Base-by-base conservation (phyloP, 2,113 vertebrate genomes). In the Indri indri region DNA sequence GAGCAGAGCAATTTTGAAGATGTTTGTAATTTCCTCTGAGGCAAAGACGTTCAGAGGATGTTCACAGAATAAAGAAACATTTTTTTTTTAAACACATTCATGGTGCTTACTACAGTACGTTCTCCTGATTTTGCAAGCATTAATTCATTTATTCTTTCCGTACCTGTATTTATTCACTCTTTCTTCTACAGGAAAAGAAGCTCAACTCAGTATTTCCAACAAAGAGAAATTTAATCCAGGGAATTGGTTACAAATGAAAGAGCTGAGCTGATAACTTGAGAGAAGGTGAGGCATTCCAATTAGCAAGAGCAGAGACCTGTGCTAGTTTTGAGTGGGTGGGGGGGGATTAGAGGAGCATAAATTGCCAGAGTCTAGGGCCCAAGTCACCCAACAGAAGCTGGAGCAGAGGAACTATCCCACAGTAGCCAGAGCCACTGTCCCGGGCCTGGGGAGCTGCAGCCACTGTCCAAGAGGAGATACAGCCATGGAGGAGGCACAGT, bases 401-500 rank as follows among this genome's bases (percentile, higher is more conserved):
- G 4, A 17, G 13, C 20, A 32, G 23, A 61, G 45, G 37, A 7
- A 40, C 65, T 42, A 2, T 71, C 23, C n/a, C 16, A 34, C 25
- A 65, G 12, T 14, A 54, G 8, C 13, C 68, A 20, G 4, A 71
- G 32, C 4, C 1, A 27, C 2, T 23, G 17, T 59, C 14, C 5
- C 47, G 32, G 54, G 20, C 20, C 54, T 57, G 54, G 14, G 6
- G n/a, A 76, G n/a, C 9, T 50, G 18, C 23, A 77, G 8, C 23
- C 82, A 65, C 7, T 9, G 27, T 9, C 27, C 20, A 61, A 17
- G 16, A 0, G 7, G 23, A 40, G 6, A 47, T 17, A 14, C 20
- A 37, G n/a, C 7, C 18, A 50, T 6, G 1, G 40, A 74, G 5
- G 42, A 30, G 2, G 50, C 0, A 12, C 2, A 47, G 3, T 10